phyloP scores from a whole-genome alignment of 2,113 vertebrate genomes.

The Heptranchias perlo region DNA sequence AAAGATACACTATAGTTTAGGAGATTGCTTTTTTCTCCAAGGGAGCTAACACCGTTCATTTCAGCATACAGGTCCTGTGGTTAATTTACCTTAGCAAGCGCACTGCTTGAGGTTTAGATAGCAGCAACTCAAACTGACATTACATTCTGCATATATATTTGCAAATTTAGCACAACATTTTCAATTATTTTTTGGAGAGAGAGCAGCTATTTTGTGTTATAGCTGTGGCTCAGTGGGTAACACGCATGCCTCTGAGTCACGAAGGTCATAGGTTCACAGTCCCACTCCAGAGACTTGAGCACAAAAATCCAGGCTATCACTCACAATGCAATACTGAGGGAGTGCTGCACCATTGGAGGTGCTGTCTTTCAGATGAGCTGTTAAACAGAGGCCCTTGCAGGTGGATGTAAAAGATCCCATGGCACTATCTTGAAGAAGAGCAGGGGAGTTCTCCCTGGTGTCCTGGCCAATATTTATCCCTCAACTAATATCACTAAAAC shows the following conservation, averaged over 20 bases:
- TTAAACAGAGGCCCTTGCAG: background rate
- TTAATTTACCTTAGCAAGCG: background rate
- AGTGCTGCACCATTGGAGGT: too few relatives aligned
- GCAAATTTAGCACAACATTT: background rate
- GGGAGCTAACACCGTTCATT: background rate
- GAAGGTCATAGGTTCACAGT: background rate
- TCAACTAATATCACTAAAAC: background rate
- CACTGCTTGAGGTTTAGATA: background rate
- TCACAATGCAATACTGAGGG: too few relatives aligned
- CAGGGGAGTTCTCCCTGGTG: background rate
- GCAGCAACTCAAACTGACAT: background rate
- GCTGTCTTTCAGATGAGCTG: background rate
- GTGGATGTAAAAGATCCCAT: background rate
- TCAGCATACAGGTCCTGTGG: background rate
- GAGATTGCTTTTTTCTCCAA: background rate
- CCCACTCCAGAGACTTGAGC: background rate
- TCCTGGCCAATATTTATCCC: background rate
- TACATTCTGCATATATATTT: background rate
- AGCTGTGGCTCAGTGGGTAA: background rate
- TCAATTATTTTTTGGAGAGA: background rate
- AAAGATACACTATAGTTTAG: background rate
- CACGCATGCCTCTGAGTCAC: background rate
- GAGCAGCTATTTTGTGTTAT: background rate
- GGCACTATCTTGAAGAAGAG: background rate
- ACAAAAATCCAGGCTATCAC: background rate